A percentile compares a stretch with the other conserved stretches of the same genome.
Conservation (phyloP, 2,888 invertebrate species). For the Sinopyrophorus schimmeli region DNA sequence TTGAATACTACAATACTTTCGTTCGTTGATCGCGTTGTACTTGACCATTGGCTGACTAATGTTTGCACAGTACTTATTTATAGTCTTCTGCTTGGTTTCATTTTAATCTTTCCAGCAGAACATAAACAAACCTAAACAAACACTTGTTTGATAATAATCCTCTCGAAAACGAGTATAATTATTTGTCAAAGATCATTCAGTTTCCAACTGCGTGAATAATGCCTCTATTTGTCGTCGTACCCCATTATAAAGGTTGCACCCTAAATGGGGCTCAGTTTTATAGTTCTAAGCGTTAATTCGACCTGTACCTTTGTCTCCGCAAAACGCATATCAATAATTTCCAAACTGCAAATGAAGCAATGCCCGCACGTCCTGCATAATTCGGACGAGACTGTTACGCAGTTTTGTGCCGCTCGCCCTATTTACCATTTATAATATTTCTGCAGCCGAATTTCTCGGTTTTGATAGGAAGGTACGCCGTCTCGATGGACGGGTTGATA, state of each 20-base stretch:
- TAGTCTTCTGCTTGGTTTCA: conserved; percentile 54
- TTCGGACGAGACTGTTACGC: too few species aligned
- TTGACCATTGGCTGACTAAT: conserved; percentile 45
- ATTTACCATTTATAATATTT: too few species aligned
- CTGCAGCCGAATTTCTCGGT: too few species aligned
- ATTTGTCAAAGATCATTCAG: conserved; percentile 50
- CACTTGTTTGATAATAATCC: conserved; percentile 52
- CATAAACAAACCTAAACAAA: conserved; percentile 54
- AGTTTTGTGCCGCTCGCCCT: too few species aligned
- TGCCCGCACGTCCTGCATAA: too few species aligned
- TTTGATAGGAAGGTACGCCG: conserved; percentile 27
- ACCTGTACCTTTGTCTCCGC: conserved; percentile 49
- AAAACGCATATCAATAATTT: too few species aligned
- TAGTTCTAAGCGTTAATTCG: conserved; percentile 43
- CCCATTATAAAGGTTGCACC: conserved; percentile 30
- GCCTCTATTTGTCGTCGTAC: conserved; percentile 42
- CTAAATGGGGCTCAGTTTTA: conserved; percentile 29
- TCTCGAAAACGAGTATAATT: conserved; percentile 46
- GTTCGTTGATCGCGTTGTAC: conserved; percentile 49
- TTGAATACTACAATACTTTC: conserved; percentile 41
- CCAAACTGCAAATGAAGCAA: too few species aligned
- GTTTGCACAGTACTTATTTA: conserved; percentile 46
- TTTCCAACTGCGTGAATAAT: conserved; percentile 41
- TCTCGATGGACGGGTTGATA: conserved; percentile 49
- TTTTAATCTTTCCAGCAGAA: conserved; percentile 55